phyloP scores from a whole-genome alignment of 1,140 invertebrate genomes.

The Penaeus japonicus region DNA sequence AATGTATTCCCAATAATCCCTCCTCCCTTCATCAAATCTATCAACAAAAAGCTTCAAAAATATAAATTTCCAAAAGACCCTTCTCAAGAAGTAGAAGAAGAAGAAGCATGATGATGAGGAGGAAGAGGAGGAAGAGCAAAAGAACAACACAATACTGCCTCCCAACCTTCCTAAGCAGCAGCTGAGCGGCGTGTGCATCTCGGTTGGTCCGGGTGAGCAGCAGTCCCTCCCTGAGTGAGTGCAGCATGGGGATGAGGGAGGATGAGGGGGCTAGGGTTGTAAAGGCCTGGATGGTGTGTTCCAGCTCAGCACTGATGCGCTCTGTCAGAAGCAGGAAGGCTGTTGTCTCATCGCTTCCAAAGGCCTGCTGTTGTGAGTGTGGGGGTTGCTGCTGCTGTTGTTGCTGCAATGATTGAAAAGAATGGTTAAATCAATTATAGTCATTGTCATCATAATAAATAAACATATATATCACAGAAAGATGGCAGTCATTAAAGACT shows the following conservation, averaged over 20 bases:
- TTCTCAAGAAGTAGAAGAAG: no score
- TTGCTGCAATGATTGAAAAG: background rate
- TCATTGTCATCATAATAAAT: background rate
- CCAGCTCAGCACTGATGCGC: conserved; percentile 59
- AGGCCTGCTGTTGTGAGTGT: conserved; percentile 23
- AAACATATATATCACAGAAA: background rate
- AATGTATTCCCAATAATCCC: no score
- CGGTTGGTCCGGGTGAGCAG: conserved; percentile 50
- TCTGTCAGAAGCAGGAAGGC: conserved; percentile 57
- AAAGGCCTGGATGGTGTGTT: conserved; percentile 59
- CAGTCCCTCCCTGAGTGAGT: conserved; percentile 53
- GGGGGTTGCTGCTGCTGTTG: conserved; percentile 10
- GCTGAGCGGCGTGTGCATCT: conserved; percentile 44
- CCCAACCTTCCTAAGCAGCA: conserved; percentile 53
- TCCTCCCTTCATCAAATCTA: no score
- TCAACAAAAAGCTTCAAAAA: no score
- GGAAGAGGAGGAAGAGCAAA: no score
- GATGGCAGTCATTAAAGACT: no score
- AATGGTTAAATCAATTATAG: no score
- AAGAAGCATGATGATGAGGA: no score
- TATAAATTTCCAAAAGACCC: no score
- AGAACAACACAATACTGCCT: no score
- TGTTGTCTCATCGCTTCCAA: conserved; percentile 49
- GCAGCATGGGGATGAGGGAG: conserved; percentile 56
- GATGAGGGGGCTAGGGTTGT: conserved; percentile 56